Base-by-base conservation (phyloP, 2,797 vertebrate species). In the Phylloscopus collybita region DNA sequence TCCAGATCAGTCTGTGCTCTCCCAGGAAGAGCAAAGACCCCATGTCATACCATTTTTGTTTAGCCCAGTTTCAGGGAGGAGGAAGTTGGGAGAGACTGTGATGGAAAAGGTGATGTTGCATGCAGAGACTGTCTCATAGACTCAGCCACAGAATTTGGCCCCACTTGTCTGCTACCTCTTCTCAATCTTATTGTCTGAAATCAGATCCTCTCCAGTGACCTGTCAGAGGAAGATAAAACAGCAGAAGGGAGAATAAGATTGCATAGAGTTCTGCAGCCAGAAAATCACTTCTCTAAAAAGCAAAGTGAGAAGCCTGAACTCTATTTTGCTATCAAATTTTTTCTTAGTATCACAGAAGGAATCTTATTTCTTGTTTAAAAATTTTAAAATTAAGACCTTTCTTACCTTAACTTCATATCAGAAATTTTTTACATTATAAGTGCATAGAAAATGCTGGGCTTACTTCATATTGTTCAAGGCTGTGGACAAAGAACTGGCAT, bases 211-310 rank as follows among this genome's bases (percentile, higher is more conserved):
- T 71, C 62, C 65, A 88, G 16, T 74, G 80, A 76, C 32, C 53
- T 59, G 85, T 36, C 82, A 83, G 69, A 91, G 69, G 50, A 91
- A 67, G 59, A 80, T 36, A 80, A 92, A 91, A 88, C 8, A 78
- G 42, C 72, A 54, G 47, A 95, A 17, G 27, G 19, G 19, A 86
- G 42, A 61, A 42, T 15, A 71, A 60, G 61, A 67, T 19, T 62
- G 67, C 1, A 3, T 16, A 19, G 44, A 89, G 30, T 21, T 82
- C 75, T 76, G 44, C 83, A 88, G 65, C 64, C 51, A 89, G 74
- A 65, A 91, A 81, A 85, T 53, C n/a, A 49, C 54, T 88, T 50
- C n/a, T 89, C 80, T 73, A 45, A 92, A 80, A 76, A 89, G 71
- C 45, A 80, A 38, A 8, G 18, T 32, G 26, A 66, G 18, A 34